A percentile compares a stretch with the other conserved stretches of the same genome.
phyloP scores from a whole-genome alignment of 2,113 vertebrate species.

The Butastur rufipennis region DNA sequence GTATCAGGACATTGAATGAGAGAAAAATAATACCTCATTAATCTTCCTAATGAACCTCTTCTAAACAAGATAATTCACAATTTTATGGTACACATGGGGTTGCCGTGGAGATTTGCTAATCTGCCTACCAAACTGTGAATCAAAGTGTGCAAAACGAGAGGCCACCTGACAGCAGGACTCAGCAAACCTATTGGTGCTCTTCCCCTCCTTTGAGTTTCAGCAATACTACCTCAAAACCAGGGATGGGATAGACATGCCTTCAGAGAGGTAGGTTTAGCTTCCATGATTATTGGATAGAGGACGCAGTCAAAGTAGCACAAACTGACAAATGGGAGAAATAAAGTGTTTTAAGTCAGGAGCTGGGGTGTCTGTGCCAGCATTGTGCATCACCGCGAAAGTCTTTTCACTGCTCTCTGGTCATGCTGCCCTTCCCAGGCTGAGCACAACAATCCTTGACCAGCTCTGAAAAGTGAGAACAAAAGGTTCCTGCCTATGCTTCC shows the following conservation, averaged over 20 bases:
- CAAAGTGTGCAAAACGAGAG: background rate
- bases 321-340: fast-evolving
- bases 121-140: background rate
- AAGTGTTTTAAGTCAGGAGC: background rate
- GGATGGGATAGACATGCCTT: fast-evolving
- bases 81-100: background rate
- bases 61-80: slow-evolving; percentile 20
- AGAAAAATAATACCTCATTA: slow-evolving; percentile 18
- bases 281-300: fast-evolving
- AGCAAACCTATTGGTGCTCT: background rate
- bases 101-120: slow-evolving; percentile 12
- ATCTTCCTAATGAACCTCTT: slow-evolving; percentile 48
- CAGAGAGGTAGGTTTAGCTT: fast-evolving
- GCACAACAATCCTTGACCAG: too few relatives aligned
- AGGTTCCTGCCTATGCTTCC: background rate
- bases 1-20: background rate
- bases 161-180: background rate
- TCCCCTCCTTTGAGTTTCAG: background rate
- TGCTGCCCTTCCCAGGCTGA: fast-evolving
- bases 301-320: background rate
- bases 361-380: fast-evolving
- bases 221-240: fast-evolving
- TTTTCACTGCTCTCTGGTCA: background rate
- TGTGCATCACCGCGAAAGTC: background rate
- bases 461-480: fast-evolving